A percentile compares a stretch with the other conserved stretches of the same genome.
These are phyloP conservation scores for Eutrigla gurnardus DNA, from an alignment of 2,797 vertebrate genomes.

Conservation along the genomic window DNA sequence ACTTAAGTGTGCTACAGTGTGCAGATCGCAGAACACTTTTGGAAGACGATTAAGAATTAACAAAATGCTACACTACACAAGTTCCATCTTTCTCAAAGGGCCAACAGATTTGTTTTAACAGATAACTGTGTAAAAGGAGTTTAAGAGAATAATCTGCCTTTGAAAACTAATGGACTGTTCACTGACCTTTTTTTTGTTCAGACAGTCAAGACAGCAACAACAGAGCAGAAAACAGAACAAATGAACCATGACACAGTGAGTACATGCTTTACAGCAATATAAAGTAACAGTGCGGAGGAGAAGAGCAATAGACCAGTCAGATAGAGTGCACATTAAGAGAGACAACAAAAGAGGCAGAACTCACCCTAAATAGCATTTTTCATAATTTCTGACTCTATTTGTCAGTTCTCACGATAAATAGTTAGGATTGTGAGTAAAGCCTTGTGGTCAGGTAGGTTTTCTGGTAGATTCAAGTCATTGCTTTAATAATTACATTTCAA, in stretches of 20 bases:
- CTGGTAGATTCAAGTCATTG: not conserved
- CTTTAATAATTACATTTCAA: not conserved
- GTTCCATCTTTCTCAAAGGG: not conserved
- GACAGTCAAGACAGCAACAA: slow-evolving; percentile 4
- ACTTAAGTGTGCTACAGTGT: too few species aligned
- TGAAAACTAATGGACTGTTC: not conserved
- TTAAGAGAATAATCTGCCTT: not conserved
- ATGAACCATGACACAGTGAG: not conserved
- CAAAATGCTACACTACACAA: not conserved
- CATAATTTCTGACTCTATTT: not conserved
- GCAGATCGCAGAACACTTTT: too few species aligned
- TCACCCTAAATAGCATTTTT: not conserved
- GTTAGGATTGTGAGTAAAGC: not conserved
- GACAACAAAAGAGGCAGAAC: not conserved
- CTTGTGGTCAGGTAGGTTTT: not conserved
- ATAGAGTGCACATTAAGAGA: not conserved
- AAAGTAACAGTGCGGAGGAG: not conserved
- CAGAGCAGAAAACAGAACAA: not conserved
- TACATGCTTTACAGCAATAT: not conserved
- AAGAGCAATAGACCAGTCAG: not conserved
- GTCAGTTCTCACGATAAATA: not conserved
- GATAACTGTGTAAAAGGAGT: not conserved
- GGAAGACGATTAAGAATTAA: not conserved
- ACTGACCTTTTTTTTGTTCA: not conserved
- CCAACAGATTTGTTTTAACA: not conserved